Base-by-base conservation (phyloP, 2,797 vertebrate genomes). In the Poecilia velifera region DNA sequence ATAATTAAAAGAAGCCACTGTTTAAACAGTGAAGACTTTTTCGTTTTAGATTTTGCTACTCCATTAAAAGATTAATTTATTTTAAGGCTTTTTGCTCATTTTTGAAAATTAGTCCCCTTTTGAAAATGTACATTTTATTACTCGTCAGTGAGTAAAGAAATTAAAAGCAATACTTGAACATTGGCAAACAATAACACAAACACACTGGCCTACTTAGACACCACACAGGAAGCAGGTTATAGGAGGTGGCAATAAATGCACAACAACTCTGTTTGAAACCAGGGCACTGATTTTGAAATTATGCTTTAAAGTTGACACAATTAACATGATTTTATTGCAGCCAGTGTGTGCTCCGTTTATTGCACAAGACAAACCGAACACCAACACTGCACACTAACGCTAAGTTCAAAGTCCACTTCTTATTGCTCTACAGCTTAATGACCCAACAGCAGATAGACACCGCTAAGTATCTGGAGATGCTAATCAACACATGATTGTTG, bases 401-500 rank as follows among this genome's bases (percentile, higher is more conserved):
- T 79, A 77, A 68, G 84, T 82, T 80, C 80, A 82, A 73, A 90
- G 88, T 89, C 84, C 86, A 80, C 55, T 1, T 78, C 79, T 76
- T 70, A 28, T 47, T 64, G 82, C 80, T 78, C 75, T 79, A 57
- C 53, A 74, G 83, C 76, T 81, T 82, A 89, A 91, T 82, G 90
- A 88, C 84, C 83, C 74, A 36, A 81, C 36, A 31, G 70, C 55
- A 81, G 57, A 82, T 22, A 43, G 86, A 84, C 77, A 34, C 82
- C 2, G 73, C 83, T 28, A 82, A 82, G 76, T 14, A 76, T 79
- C 84, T 78, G 72, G 77, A 87, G 82, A 81, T 31, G 51, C 88
- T 89, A 87, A 91, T 93, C 87, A 89, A 82, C 84, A 74, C 84
- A 72, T 78, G 86, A 93, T 87, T 90, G 90, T 86, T 82, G 88